Evolutionary conservation across 2,888 invertebrate species (phyloP).

Genomic region (Dromius quadrimaculatus): DNA sequence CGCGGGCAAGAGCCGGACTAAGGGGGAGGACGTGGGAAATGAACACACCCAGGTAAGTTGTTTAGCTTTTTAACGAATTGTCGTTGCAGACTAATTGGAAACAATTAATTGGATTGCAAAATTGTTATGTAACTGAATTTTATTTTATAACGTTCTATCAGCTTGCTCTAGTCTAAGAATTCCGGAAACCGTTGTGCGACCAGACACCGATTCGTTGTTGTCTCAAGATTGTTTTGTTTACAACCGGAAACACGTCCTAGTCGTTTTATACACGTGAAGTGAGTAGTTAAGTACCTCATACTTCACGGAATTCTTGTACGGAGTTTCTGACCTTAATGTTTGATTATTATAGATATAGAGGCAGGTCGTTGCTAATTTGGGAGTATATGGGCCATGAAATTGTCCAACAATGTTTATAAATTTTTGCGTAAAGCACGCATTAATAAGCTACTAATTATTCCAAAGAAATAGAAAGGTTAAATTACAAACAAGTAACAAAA

Average conservation of each 20-base stretch:
- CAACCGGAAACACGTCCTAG: constrained; percentile 30
- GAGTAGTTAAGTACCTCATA: neutral
- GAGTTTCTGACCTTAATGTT: constrained; percentile 10
- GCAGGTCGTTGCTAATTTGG: constrained; percentile 25
- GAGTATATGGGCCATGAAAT: neutral
- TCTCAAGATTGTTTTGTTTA: constrained; percentile 15
- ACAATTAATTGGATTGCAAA: neutral
- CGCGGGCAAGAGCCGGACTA: constrained; percentile 63
- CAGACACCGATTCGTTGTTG: constrained; percentile 27
- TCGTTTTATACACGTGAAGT: constrained; percentile 8
- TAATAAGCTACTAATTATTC: constrained; percentile 7
- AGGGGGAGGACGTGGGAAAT: constrained; percentile 66
- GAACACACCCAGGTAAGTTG: constrained; percentile 62
- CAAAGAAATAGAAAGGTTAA: constrained; percentile 4
- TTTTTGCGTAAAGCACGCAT: constrained; percentile 3
- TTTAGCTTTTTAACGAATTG: constrained; percentile 53
- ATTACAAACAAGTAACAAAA: neutral
- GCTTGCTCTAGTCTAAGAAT: constrained; percentile 10
- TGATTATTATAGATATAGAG: constrained; percentile 9
- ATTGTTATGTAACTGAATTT: constrained; percentile 13
- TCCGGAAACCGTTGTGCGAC: constrained; percentile 32
- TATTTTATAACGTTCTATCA: neutral
- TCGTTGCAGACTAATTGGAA: neutral
- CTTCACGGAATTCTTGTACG: neutral
- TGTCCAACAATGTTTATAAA: constrained; percentile 1